Conservation (phyloP, 2,113 vertebrate species). For the Sturnira hondurensis region DNA sequence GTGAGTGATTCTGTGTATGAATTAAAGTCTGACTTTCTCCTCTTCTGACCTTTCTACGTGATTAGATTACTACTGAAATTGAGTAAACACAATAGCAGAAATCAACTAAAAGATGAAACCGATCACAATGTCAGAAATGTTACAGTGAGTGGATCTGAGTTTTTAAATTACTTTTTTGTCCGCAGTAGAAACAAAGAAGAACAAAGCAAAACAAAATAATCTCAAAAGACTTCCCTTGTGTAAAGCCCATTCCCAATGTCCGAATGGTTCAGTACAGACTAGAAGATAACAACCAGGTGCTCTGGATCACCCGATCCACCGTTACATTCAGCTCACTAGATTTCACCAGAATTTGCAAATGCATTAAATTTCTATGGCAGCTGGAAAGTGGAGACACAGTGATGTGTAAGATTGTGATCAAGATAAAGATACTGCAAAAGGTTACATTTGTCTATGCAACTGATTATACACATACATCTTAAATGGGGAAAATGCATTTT, state of each 20-base stretch:
- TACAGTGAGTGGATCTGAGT: neutral
- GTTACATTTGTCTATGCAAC: conserved; percentile 51
- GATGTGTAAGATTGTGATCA: conserved; percentile 56
- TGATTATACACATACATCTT: conserved; percentile 44
- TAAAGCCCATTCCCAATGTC: conserved; percentile 35
- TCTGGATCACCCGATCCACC: conserved; percentile 36
- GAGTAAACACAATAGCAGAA: conserved; percentile 32
- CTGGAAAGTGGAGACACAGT: conserved; percentile 47
- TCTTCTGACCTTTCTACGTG: conserved; percentile 44
- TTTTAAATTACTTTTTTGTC: conserved; percentile 30
- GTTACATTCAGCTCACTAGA: conserved; percentile 53
- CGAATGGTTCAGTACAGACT: conserved; percentile 48
- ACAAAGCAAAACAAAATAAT: neutral
- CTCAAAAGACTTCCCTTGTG: conserved; percentile 57
- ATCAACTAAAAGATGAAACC: conserved; percentile 64
- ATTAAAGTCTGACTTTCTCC: conserved; percentile 61
- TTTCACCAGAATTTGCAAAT: conserved; percentile 54
- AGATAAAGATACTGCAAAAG: conserved; percentile 49
- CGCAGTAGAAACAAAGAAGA: neutral
- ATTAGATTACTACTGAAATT: conserved; percentile 65
- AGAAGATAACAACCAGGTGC: conserved; percentile 58
- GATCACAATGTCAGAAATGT: conserved; percentile 29
- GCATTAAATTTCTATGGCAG: conserved; percentile 59
- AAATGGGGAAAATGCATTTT: conserved; percentile 51
- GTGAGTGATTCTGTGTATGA: conserved; percentile 68